Percentiles rank a stretch among this genome's conserved stretches.
phyloP scores from a whole-genome alignment of 2,113 vertebrate genomes.

The Rallus limicola region DNA sequence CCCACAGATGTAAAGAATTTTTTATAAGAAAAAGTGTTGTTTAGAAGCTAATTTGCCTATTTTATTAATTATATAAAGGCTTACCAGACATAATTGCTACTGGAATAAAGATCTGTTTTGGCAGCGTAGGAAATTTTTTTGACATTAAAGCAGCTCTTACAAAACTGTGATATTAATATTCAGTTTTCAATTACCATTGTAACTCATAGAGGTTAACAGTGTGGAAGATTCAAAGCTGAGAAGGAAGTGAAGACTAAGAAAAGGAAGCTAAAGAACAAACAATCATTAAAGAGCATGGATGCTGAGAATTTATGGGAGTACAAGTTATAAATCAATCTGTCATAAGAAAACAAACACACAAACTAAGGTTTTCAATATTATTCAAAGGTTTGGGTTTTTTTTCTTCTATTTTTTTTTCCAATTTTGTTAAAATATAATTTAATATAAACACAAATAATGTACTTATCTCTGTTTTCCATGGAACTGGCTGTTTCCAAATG shows the following conservation, averaged over 20 bases:
- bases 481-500: not conserved
- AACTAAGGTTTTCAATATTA: not conserved
- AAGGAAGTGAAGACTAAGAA: not conserved
- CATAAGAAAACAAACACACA: not conserved
- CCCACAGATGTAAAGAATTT: not conserved
- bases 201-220: not conserved
- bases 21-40: not conserved
- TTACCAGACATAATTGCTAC: not conserved
- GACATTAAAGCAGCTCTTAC: not conserved
- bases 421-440: not conserved
- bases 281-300: not conserved
- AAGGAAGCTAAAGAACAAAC: not conserved
- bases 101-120: not conserved
- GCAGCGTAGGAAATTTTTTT: not conserved
- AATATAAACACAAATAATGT: not conserved
- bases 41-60: not conserved
- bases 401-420: not conserved
- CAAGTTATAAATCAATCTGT: not conserved
- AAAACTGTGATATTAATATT: not conserved
- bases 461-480: not conserved
- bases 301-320: not conserved
- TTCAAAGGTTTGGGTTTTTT: not conserved
- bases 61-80: not conserved
- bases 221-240: not conserved
- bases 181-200: not conserved